Evolutionary conservation across 1,140 invertebrate genomes (phyloP), one percentile per base, ranked within the genome.

Genomic region (Radopholus similis): DNA sequence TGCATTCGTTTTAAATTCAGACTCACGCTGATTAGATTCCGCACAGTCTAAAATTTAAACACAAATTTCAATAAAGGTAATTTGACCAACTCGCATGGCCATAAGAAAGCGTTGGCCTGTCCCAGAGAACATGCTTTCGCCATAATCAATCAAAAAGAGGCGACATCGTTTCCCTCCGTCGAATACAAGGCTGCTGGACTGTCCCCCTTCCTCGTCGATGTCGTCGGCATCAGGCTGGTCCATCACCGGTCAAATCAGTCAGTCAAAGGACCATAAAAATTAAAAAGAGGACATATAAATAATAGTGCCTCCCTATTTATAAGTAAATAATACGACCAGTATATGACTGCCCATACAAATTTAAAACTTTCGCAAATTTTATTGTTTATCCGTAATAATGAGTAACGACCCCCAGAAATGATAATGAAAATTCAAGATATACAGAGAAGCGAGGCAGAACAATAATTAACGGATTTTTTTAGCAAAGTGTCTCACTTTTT

Each of bases 111-210:
- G 30, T 23, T 42, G 35, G 32, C 60, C 54, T 5, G 23, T 42
- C 4, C 70, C 68, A 2, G 2, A 26, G 28, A 70, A 70, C 68
- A 70, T 70, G 30, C 57, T 28, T 13, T 68, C 47, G 26, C 68
- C 69, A 42, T 47, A 70, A 60, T 70, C 64, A 18, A 70, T 32
- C 8, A 70, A 51, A 40, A 70, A 70, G 0, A 70, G 15, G 15
- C 18, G 68, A 18, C 70, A 42, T 38, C 47, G 30, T 2, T 72
- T 70, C 28, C 68, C 68, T 8, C 69, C 69, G 18, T 70, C 68
- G 40, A 53, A 68, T 8, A 68, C 18, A 21, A 67, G n/a, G n/a
- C n/a, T 54, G 34, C 42, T 53, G 11, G 30, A 26, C 26, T 63
- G 53, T 51, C 34, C 54, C 13, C 49, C 64, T 6, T 47, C 37